A percentile compares a stretch with the other conserved stretches of the same genome.
These are phyloP conservation scores for Tylochromis polylepis DNA, from an alignment of 2,113 vertebrate genomes.

Conservation along the genomic window DNA sequence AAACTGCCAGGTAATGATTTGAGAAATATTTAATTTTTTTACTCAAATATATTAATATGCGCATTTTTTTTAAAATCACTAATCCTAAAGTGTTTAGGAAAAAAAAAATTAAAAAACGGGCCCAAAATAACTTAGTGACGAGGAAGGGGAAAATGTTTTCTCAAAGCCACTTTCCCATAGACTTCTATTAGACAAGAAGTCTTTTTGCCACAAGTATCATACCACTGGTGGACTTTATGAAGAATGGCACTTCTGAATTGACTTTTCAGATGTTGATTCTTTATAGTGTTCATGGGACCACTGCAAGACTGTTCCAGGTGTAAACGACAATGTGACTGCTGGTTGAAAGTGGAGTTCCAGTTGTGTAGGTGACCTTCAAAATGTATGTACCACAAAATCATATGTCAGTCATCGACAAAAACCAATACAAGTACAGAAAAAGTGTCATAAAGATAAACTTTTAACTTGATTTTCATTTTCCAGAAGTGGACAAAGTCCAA, in stretches of 20 bases:
- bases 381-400: neutral
- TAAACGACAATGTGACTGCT: neutral
- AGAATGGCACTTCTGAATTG: neutral
- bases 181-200: neutral
- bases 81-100: too few relatives aligned
- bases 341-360: neutral
- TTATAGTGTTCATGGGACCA: neutral
- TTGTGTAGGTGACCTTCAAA: neutral
- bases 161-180: rapidly evolving
- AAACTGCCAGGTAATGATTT: neutral
- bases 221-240: neutral
- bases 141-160: neutral
- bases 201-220: neutral
- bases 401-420: neutral
- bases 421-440: neutral
- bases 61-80: rapidly evolving
- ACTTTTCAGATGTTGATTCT: neutral
- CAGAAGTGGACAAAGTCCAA: too few relatives aligned
- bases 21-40: neutral
- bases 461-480: neutral
- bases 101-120: rapidly evolving
- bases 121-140: neutral
- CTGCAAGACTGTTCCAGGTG: neutral
- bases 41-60: neutral
- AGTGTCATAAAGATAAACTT: neutral